A percentile compares a stretch with the other conserved stretches of the same genome.
Evolutionary conservation across 2,113 vertebrate genomes (phyloP).

Genomic region (Archocentrus centrarchus): DNA sequence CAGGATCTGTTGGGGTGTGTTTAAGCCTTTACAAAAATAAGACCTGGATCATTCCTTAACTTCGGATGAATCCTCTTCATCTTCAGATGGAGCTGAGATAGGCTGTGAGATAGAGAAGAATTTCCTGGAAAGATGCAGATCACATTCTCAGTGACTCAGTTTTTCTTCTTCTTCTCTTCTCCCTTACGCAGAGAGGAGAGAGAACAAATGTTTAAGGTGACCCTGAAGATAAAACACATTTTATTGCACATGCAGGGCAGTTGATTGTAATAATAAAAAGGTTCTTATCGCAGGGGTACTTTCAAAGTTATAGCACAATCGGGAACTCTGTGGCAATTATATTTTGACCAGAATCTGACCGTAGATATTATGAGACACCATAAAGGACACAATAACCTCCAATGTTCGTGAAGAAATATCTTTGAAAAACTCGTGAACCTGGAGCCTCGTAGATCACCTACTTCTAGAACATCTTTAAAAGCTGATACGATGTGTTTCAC

Average conservation of each 20-base stretch:
- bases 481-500: neutral
- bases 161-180: neutral
- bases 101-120: slow-evolving; percentile 2
- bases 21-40: slow-evolving; percentile 20
- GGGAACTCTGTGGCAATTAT: slow-evolving; percentile 8
- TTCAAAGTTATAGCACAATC: slow-evolving; percentile 35
- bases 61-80: slow-evolving; percentile 36
- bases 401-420: neutral
- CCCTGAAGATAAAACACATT: slow-evolving; percentile 26
- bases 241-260: slow-evolving; percentile 11
- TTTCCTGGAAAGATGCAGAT: slow-evolving; percentile 52
- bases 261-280: slow-evolving; percentile 42
- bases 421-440: neutral
- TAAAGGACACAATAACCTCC: slow-evolving; percentile 24
- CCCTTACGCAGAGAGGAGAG: neutral
- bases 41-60: slow-evolving; percentile 29
- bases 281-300: neutral
- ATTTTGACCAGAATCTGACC: slow-evolving; percentile 30
- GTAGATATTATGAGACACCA: slow-evolving; percentile 11
- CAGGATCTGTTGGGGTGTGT: slow-evolving; percentile 31
- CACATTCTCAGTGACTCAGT: slow-evolving; percentile 17
- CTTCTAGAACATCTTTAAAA: neutral
- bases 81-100: slow-evolving; percentile 38
- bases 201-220: slow-evolving; percentile 48
- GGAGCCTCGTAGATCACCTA: slow-evolving; percentile 1